Percentiles rank a stretch among this genome's conserved stretches.
These are phyloP conservation scores for Auanema sp. DNA, from an alignment of 2,888 invertebrate species.

Conservation along the genomic window DNA sequence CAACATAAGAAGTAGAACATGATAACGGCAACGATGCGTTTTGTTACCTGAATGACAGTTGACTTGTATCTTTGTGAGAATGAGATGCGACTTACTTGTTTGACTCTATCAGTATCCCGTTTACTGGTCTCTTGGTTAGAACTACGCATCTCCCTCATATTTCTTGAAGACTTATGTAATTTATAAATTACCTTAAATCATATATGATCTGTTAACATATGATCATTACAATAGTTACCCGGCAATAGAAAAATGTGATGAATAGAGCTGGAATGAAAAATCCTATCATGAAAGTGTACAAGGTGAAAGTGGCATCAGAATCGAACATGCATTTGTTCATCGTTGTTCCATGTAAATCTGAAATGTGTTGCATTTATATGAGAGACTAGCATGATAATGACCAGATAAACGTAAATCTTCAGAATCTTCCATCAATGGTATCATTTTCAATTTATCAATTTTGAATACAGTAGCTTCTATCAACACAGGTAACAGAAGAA, in stretches of 20 bases:
- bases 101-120: conserved; percentile 30
- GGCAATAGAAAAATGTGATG: conserved; percentile 57
- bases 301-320: conserved; percentile 52
- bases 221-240: no score
- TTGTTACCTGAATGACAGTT: conserved; percentile 45
- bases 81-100: conserved; percentile 20
- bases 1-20: conserved; percentile 62
- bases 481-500: conserved; percentile 58
- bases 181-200: conserved; percentile 43
- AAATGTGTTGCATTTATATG: background rate
- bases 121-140: conserved; percentile 19
- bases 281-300: conserved; percentile 60
- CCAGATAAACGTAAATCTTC: conserved; percentile 40
- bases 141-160: conserved; percentile 28
- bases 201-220: conserved; percentile 2
- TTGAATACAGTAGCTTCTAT: conserved; percentile 51
- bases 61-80: background rate
- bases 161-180: conserved; percentile 36
- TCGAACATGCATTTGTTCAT: conserved; percentile 60
- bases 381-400: conserved; percentile 9
- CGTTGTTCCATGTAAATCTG: conserved; percentile 42
- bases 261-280: conserved; percentile 58
- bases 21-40: conserved; percentile 60
- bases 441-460: conserved; percentile 50
- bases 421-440: conserved; percentile 39